phyloP scores from a whole-genome alignment of 2,888 invertebrate genomes.

The Mythimna pallens region DNA sequence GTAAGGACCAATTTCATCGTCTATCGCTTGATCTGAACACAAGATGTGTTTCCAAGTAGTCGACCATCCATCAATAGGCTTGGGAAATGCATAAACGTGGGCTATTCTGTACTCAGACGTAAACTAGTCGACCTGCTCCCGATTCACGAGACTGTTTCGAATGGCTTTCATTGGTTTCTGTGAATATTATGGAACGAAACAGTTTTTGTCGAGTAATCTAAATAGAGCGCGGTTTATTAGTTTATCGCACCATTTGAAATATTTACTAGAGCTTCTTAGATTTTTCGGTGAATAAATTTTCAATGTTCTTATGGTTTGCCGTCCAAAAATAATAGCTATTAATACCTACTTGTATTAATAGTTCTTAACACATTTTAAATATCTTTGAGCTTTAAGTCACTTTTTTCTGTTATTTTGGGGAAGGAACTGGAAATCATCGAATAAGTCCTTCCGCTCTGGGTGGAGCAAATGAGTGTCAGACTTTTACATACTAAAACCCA shows the following conservation, averaged over 20 bases:
- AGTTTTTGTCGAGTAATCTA: constrained; percentile 16
- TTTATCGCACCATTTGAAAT: constrained; percentile 15
- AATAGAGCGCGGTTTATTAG: constrained; percentile 21
- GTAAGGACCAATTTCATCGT: constrained; percentile 18
- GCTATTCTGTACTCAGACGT: constrained; percentile 32
- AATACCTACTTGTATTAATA: no score
- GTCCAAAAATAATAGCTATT: neutral
- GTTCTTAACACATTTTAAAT: neutral
- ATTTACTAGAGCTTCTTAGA: neutral
- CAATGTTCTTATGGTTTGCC: neutral
- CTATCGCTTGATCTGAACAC: constrained; percentile 8
- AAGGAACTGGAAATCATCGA: no score
- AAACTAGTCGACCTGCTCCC: constrained; percentile 40
- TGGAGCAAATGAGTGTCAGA: no score
- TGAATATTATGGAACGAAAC: constrained; percentile 29
- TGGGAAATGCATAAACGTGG: constrained; percentile 33
- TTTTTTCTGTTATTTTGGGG: no score
- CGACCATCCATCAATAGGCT: constrained; percentile 40
- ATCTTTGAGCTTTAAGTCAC: neutral
- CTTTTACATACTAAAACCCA: no score
- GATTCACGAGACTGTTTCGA: constrained; percentile 33
- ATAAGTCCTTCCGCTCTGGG: no score
- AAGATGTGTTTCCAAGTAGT: constrained; percentile 34
- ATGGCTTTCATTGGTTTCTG: constrained; percentile 23
- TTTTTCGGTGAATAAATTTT: neutral